Conservation (phyloP, 2,113 vertebrate species). For the Nannospalax galili region DNA sequence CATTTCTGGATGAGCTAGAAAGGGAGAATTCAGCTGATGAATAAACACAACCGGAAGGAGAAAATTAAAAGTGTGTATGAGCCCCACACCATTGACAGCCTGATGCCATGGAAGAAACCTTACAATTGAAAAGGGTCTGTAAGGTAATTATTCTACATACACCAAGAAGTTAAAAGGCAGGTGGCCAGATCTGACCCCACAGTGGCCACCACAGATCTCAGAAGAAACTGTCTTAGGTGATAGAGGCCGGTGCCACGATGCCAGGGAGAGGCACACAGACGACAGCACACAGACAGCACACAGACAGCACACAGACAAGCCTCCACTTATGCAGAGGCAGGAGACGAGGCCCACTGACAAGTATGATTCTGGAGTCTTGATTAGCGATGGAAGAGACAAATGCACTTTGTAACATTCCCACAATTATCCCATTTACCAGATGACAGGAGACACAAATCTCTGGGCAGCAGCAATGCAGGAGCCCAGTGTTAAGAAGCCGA, state of each 20-base stretch:
- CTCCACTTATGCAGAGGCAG: neutral
- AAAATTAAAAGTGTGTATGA: neutral
- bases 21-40: neutral
- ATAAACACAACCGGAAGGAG: neutral
- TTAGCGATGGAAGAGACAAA: neutral
- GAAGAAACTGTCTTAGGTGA: neutral
- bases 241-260: neutral
- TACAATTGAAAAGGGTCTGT: neutral
- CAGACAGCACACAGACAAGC: neutral
- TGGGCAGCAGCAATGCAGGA: neutral
- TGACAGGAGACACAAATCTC: slow-evolving; percentile 18
- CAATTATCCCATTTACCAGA: neutral
- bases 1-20: neutral
- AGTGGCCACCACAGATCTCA: neutral
- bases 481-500: neutral
- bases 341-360: neutral
- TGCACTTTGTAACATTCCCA: too few relatives aligned
- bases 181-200: neutral
- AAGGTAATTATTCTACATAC: neutral
- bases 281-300: neutral
- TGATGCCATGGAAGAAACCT: neutral
- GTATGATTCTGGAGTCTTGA: neutral
- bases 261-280: neutral
- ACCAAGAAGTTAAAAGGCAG: neutral
- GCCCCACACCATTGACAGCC: neutral